phyloP scores from a whole-genome alignment of 2,113 vertebrate genomes.

The Solenodon paradoxus region DNA sequence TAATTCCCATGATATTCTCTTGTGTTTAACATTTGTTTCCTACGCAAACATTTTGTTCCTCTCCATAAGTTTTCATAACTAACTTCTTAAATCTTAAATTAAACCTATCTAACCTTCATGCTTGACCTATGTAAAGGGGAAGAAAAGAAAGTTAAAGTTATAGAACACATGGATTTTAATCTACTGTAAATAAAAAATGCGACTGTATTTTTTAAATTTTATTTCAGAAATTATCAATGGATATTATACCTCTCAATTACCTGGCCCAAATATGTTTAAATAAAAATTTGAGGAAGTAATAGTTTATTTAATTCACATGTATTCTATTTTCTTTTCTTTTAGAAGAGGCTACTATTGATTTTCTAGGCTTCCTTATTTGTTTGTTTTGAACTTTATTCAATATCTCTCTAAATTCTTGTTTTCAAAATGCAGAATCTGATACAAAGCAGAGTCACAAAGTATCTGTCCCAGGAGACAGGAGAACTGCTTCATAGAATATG shows the following conservation, averaged over 20 bases:
- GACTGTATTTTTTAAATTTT: background rate
- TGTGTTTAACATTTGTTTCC: background rate
- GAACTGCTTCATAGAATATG: background rate
- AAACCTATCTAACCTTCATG: background rate
- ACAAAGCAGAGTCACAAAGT: background rate
- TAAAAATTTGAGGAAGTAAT: background rate
- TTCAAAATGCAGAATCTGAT: constrained; percentile 1
- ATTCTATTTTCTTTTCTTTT: background rate
- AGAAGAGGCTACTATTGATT: background rate
- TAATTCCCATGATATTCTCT: background rate
- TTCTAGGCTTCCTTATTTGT: background rate
- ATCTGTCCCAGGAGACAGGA: background rate
- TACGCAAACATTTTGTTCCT: background rate
- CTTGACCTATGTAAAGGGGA: background rate
- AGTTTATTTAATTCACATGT: background rate
- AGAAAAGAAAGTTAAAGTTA: background rate
- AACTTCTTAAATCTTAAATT: background rate
- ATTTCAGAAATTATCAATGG: background rate
- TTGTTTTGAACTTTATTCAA: constrained; percentile 36
- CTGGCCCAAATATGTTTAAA: background rate
- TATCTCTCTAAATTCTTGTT: constrained; percentile 12
- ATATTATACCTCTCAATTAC: background rate
- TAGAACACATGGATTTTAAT: background rate
- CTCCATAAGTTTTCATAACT: background rate
- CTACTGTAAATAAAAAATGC: background rate